Base-by-base conservation (phyloP, 2,888 invertebrate species). In the Phragmatobia fuliginosa region DNA sequence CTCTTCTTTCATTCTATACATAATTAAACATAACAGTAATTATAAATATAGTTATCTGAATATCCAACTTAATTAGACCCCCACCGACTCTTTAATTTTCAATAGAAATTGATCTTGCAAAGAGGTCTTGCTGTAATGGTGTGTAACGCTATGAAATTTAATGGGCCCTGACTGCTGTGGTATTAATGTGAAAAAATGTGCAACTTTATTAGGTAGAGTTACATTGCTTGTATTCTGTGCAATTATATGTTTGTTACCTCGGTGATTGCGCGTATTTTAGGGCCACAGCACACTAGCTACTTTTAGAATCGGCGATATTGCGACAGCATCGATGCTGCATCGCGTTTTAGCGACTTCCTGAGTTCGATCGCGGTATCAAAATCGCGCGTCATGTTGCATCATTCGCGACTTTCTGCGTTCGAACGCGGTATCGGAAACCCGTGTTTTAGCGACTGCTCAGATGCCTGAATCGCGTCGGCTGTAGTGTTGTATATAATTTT, bases 151-250 rank as follows among this genome's bases (percentile, higher is more conserved):
- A 81, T 84, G 85, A 80, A 83, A 86, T 75, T 86, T 83, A 86
- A 86, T 87, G 87, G 86, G 82, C 87, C 88, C 82, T 89, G 83
- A 87, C 87, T 81, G 81, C 78, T 52, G 78, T 78, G 74, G 80
- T 82, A 82, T 67, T 73, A 61, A 69, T 73, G 71, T 2, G 71
- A 62, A 83, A 83, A 88, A 87, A 75, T 65, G 66, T 60, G 66
- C 73, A 82, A 83, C 86, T 87, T 82, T 76, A 81, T 85, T 87
- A 82, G 72, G 81, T 82, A 84, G 85, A 86, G 52, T 28, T 56
- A 28, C 28, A 28, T 28, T 56, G 56, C 28, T 56, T 28, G 16
- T 16, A 28, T 56, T 28, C 28, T 28, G 14, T 56, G 28, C 28
- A 56, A 28, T 56, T 56, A 28, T 28, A 28, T 56, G 56, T 56